phyloP scores from a whole-genome alignment of 1,140 invertebrate species.

The Penaeus chinensis region DNA sequence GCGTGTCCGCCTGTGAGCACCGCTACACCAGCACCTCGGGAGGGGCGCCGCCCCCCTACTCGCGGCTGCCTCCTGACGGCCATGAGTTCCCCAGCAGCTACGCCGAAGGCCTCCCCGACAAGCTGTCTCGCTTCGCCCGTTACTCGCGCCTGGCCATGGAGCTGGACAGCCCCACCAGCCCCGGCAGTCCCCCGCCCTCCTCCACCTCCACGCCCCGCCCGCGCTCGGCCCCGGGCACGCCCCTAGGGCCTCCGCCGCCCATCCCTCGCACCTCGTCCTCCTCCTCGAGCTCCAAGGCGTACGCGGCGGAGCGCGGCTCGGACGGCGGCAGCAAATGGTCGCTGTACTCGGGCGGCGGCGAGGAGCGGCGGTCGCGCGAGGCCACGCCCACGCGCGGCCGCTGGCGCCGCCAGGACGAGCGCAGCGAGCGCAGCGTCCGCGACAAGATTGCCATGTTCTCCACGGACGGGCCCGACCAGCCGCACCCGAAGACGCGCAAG shows the following conservation, averaged over 20 bases:
- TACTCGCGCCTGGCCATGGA: constrained; percentile 57
- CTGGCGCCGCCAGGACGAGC: constrained; percentile 66
- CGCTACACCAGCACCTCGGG: constrained; percentile 65
- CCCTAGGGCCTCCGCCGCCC: constrained; percentile 45
- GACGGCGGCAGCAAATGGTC: constrained; percentile 43
- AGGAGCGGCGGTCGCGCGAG: constrained; percentile 34
- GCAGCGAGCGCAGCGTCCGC: constrained; percentile 82
- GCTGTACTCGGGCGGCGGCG: constrained; percentile 45
- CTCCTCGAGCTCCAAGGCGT: constrained; percentile 53
- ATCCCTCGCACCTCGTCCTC: constrained; percentile 41
- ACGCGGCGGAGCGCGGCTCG: constrained; percentile 54
- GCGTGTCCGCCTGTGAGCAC: constrained; percentile 69
- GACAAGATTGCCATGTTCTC: constrained; percentile 92
- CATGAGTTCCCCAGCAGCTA: constrained; percentile 86
- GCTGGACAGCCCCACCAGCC: constrained; percentile 62
- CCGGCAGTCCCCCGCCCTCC: constrained; percentile 43
- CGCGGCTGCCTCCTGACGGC: constrained; percentile 86
- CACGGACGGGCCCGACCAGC: constrained; percentile 67
- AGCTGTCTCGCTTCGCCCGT: constrained; percentile 52
- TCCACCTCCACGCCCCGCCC: constrained; percentile 36
- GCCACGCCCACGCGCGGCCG: constrained; percentile 43
- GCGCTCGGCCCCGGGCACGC: constrained; percentile 53
- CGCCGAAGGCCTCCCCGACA: constrained; percentile 72
- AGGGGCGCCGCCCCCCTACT: constrained; percentile 67
- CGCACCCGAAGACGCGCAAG: constrained; percentile 67